Base-by-base conservation (phyloP, 2,888 invertebrate genomes). In the Microctonus hyperodae region DNA sequence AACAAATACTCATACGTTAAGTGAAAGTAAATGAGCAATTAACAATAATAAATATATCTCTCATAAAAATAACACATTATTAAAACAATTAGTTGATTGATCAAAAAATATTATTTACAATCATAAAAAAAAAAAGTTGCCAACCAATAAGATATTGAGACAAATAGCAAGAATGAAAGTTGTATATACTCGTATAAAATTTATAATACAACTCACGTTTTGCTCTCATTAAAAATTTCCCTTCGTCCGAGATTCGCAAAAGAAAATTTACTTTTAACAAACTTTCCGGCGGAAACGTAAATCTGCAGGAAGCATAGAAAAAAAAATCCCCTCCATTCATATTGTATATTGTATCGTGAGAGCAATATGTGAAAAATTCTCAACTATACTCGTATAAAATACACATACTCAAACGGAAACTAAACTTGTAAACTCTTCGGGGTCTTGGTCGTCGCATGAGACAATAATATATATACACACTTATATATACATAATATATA, bases 391-490 rank as follows among this genome's bases (percentile, higher is more conserved):
- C n/a, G n/a, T n/a, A n/a, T n/a, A n/a, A n/a, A n/a, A n/a, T n/a
- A n/a, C n/a, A n/a, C n/a, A n/a, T n/a, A 13, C n/a, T n/a, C n/a
- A 13, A 13, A 37, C 37, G 31, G 13, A 10, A 22, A 35, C 35
- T 23, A n/a, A n/a, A n/a, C n/a, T n/a, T n/a, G n/a, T n/a, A n/a
- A n/a, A n/a, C n/a, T n/a, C n/a, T n/a, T 59, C 64, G 72, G 65
- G 70, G 69, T 69, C 70, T 67, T 62, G 70, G 70, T 64, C 62
- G 37, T n/a, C n/a, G n/a, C 25, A 44, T 1, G 9, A 44, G 44
- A 44, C 44, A 44, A 7, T 44, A 9, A 44, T 44, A 37, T n/a
- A n/a, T 13, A 37, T 37, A n/a, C 11, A 44, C 70, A 60, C n/a
- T n/a, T n/a, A n/a, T n/a, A n/a, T n/a, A n/a, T n/a, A n/a, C n/a